A percentile compares a stretch with the other conserved stretches of the same genome.
phyloP scores from a whole-genome alignment of 2,113 vertebrate genomes.

The Thalassoma bifasciatum region DNA sequence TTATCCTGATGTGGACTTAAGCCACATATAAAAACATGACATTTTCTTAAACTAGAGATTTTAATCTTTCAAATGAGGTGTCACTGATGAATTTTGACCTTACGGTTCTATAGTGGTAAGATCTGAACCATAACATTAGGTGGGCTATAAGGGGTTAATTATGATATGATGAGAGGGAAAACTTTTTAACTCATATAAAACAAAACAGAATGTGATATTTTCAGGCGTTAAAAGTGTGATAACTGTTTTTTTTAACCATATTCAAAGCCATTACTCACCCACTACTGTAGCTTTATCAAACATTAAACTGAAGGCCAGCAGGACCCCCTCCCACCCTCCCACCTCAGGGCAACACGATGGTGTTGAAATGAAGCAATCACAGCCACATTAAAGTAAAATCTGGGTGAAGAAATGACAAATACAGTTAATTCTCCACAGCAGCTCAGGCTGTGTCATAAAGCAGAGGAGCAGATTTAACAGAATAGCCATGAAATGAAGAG shows the following conservation, averaged over 20 bases:
- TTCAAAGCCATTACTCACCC: neutral
- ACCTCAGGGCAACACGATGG: neutral
- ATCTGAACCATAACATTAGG: too few species aligned
- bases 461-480: neutral
- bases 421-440: neutral
- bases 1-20: too few species aligned
- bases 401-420: neutral
- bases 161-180: too few species aligned
- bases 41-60: too few species aligned
- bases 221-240: too few species aligned
- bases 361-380: conserved; percentile 4
- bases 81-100: too few species aligned
- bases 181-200: too few species aligned
- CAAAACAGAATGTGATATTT: too few species aligned
- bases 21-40: too few species aligned
- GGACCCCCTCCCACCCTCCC: neutral
- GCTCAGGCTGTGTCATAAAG: neutral
- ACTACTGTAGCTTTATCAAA: neutral
- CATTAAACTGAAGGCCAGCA: neutral
- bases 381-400: neutral
- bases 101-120: too few species aligned
- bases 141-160: too few species aligned
- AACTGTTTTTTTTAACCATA: neutral
- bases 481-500: conserved; percentile 26
- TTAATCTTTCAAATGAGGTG: too few species aligned